Evolutionary conservation across 1,140 invertebrate species (phyloP).

Genomic region (Drosophila nebulosa): DNA sequence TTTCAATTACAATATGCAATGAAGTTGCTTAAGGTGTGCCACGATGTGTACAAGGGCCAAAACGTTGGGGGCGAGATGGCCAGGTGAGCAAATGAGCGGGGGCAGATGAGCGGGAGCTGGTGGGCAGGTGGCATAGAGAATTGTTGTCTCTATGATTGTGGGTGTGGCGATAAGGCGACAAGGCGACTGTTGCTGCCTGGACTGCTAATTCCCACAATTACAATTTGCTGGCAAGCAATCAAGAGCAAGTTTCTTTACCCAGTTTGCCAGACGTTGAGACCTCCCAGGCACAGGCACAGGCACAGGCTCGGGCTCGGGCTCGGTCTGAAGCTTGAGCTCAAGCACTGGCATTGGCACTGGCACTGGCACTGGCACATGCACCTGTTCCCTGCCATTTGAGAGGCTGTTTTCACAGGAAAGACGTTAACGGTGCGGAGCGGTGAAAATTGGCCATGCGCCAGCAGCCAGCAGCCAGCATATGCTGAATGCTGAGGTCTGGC

Average conservation of each 20-base stretch:
- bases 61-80: background rate
- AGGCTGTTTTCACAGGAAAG: background rate
- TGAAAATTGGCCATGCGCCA: constrained; percentile 55
- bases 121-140: background rate
- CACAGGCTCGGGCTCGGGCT: background rate
- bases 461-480: constrained; percentile 57
- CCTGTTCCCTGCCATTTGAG: background rate
- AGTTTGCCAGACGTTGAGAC: constrained; percentile 17
- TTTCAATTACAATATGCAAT: constrained; percentile 78
- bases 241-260: constrained; percentile 34
- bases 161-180: background rate
- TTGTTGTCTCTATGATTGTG: background rate
- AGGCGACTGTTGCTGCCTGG: constrained; percentile 24
- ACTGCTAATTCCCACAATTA: constrained; percentile 77
- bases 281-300: constrained; percentile 40
- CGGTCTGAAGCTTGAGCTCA: too few species aligned
- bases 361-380: constrained; percentile 17
- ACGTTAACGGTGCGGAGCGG: background rate
- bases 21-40: constrained; percentile 50
- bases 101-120: background rate
- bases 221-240: constrained; percentile 77
- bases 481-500: constrained; percentile 29
- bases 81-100: background rate
- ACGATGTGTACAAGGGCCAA: background rate
- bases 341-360: constrained; percentile 3